Conservation (phyloP, 2,797 vertebrate genomes). For the Champsocephalus esox region DNA sequence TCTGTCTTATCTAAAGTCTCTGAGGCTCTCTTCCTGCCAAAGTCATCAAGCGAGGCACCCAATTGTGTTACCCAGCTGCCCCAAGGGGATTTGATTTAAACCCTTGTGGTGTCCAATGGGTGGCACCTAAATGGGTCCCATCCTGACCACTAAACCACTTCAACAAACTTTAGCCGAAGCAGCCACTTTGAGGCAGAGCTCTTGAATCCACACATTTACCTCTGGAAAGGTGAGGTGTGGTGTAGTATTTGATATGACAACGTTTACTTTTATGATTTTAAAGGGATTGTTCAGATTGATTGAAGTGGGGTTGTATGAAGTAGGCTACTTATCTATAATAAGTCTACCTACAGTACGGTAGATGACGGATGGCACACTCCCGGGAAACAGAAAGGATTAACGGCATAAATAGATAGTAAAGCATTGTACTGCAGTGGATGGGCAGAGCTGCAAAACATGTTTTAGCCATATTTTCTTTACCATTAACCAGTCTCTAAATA, state of each 20-base stretch:
- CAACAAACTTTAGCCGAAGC: not conserved
- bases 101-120: constrained; percentile 24
- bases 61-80: constrained; percentile 23
- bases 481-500: no score
- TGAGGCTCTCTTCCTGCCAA: constrained; percentile 35
- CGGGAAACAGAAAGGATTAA: no score
- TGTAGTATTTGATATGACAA: not conserved
- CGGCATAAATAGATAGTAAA: no score
- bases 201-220: constrained; percentile 6
- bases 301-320: no score
- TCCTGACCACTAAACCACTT: constrained; percentile 43
- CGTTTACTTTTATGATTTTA: not conserved
- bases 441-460: no score
- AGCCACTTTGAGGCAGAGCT: constrained; percentile 1
- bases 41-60: constrained; percentile 13
- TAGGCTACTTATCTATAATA: no score
- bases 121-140: constrained; percentile 22
- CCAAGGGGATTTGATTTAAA: constrained; percentile 36
- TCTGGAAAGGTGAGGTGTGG: constrained; percentile 14
- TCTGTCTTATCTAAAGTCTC: constrained; percentile 47
- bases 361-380: no score
- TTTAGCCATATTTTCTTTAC: no score
- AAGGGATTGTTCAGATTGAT: no score
- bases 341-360: no score
- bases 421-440: no score